phyloP scores from a whole-genome alignment of 2,888 invertebrate genomes.

The Tetrapedia diversipes region DNA sequence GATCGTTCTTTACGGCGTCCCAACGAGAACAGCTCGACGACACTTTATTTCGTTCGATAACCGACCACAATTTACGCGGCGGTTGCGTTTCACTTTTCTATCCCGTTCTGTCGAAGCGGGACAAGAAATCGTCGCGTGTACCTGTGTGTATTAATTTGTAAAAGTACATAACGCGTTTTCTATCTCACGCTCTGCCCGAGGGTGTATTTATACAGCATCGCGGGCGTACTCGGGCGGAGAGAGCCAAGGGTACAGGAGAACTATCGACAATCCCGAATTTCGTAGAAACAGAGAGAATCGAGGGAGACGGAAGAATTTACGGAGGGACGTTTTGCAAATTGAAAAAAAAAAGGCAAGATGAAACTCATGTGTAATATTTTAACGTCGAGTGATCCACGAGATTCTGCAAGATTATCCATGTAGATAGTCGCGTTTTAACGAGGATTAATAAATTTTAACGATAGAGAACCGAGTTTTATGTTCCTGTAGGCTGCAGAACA shows the following conservation, averaged over 20 bases:
- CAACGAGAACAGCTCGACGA: background rate
- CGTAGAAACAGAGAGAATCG: constrained; percentile 37
- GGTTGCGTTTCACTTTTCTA: constrained; percentile 8
- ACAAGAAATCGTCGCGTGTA: constrained; percentile 27
- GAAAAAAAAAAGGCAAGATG: constrained; percentile 60
- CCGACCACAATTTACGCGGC: background rate
- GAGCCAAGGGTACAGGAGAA: constrained; percentile 59
- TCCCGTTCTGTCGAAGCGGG: constrained; percentile 14
- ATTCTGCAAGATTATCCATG: constrained; percentile 52
- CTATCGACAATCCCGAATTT: constrained; percentile 75
- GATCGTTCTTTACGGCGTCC: constrained; percentile 20
- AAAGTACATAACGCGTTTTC: constrained; percentile 25
- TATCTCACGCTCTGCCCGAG: constrained; percentile 24
- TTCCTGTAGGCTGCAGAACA: constrained; percentile 79
- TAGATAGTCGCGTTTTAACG: constrained; percentile 64
- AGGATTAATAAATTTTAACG: constrained; percentile 67
- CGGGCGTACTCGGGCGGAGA: constrained; percentile 35
- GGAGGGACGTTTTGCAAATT: constrained; percentile 69
- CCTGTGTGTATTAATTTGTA: constrained; percentile 42
- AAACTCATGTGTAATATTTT: constrained; percentile 56
- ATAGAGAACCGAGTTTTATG: constrained; percentile 77
- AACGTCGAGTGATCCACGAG: constrained; percentile 42
- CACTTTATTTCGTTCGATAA: constrained; percentile 25
- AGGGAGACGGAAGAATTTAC: constrained; percentile 17
- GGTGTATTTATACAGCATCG: constrained; percentile 5